These are phyloP conservation scores for Diceros bicornis DNA, from an alignment of 2,797 vertebrate genomes.

Conservation along the genomic window DNA sequence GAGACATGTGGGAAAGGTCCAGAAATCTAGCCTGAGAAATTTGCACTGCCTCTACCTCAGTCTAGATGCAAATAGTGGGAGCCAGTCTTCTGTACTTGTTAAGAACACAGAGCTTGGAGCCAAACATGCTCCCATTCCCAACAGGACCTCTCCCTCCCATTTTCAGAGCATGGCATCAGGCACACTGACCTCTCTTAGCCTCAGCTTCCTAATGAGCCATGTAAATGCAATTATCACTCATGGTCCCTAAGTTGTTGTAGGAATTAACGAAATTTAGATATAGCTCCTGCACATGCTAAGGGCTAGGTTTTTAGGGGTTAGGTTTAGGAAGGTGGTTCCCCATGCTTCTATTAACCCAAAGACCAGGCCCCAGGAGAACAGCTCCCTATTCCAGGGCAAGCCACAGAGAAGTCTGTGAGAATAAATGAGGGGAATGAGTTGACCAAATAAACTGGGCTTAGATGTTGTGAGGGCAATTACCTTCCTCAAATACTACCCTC, in stretches of 20 bases:
- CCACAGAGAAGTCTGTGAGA: neutral
- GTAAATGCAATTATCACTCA: neutral
- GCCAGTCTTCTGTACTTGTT: neutral
- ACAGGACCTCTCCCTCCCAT: neutral
- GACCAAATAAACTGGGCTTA: neutral
- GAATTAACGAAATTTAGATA: neutral
- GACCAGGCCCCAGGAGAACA: neutral
- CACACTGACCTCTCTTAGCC: neutral
- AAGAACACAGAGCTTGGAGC: neutral
- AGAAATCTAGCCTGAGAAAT: neutral
- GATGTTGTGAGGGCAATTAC: neutral
- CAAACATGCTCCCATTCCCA: neutral
- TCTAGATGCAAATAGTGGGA: neutral
- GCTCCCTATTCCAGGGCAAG: neutral
- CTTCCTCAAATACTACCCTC: neutral
- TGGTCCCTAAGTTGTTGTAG: neutral
- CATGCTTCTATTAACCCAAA: neutral
- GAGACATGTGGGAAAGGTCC: neutral
- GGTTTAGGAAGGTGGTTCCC: neutral
- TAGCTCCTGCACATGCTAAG: neutral
- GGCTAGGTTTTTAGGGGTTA: neutral
- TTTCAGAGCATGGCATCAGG: neutral
- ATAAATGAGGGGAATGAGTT: neutral
- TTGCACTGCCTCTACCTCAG: neutral
- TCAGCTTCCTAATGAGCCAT: neutral